phyloP scores from a whole-genome alignment of 2,113 vertebrate genomes.

The Perognathus longimembris region DNA sequence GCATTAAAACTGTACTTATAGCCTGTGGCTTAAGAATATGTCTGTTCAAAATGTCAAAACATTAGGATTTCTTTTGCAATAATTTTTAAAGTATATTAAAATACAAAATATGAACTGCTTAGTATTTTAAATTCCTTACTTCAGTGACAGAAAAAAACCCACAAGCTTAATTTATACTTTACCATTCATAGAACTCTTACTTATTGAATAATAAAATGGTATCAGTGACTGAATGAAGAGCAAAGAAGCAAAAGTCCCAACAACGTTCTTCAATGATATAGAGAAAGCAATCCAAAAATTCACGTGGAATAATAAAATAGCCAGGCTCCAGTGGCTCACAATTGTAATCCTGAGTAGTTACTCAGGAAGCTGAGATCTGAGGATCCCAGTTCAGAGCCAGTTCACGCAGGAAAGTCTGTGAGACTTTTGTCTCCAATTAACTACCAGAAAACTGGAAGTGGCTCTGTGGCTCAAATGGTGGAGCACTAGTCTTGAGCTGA shows the following conservation, averaged over 20 bases:
- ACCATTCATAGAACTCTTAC: background rate
- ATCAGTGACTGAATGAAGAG: background rate
- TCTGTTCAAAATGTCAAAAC: constrained; percentile 5
- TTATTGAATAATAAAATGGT: constrained; percentile 17
- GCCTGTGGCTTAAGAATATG: background rate
- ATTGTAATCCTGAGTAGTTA: no score
- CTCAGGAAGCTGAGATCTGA: no score
- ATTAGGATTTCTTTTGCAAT: background rate
- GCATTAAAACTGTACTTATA: background rate
- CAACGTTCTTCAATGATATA: no score
- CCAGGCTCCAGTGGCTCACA: no score
- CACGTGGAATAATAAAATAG: no score
- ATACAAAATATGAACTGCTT: background rate
- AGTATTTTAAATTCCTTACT: background rate
- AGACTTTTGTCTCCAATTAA: no score
- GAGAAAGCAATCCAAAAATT: no score
- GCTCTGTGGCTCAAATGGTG: no score
- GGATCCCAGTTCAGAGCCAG: no score
- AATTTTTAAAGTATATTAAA: background rate
- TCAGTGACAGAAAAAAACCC: background rate
- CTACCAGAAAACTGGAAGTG: no score
- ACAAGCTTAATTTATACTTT: constrained; percentile 21
- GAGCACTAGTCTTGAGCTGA: no score
- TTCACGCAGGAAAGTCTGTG: no score
- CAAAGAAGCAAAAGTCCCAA: background rate